Percentiles rank a stretch among this genome's conserved stretches.
Conservation (phyloP, 2,888 invertebrate species). For the Caenorhabditis becei region DNA sequence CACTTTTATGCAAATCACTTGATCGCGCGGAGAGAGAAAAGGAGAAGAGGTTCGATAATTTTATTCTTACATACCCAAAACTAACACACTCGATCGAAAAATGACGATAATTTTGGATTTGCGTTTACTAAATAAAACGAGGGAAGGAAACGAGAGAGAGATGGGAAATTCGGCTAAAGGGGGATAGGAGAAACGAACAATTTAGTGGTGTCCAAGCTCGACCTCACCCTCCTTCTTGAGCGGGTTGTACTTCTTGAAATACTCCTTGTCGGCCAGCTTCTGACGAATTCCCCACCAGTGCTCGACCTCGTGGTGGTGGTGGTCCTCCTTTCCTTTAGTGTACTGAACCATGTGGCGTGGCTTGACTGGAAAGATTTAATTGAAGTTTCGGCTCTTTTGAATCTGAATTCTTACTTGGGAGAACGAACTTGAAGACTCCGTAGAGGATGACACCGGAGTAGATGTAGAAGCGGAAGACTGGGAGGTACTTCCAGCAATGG, state of each 20-base stretch:
- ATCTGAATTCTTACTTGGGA: constrained; percentile 72
- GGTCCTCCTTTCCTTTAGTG: constrained; percentile 78
- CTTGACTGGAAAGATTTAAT: constrained; percentile 71
- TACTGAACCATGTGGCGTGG: constrained; percentile 78
- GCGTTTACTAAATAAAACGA: constrained; percentile 40
- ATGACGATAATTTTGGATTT: constrained; percentile 40
- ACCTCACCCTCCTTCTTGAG: constrained; percentile 76
- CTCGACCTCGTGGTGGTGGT: constrained; percentile 80
- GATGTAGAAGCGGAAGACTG: constrained; percentile 79
- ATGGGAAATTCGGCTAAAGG: constrained; percentile 37
- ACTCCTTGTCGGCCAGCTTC: constrained; percentile 77
- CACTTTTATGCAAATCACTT: constrained; percentile 45
- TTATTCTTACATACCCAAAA: constrained; percentile 66
- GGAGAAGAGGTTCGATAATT: constrained; percentile 58
- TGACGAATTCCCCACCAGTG: constrained; percentile 80
- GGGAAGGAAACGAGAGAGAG: constrained; percentile 29
- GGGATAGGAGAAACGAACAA: constrained; percentile 44
- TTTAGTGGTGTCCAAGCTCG: constrained; percentile 77
- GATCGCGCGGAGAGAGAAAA: constrained; percentile 21
- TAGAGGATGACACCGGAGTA: constrained; percentile 78
- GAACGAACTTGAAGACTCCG: constrained; percentile 79
- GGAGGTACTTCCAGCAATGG: constrained; percentile 78
- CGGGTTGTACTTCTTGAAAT: constrained; percentile 80
- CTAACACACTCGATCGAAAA: constrained; percentile 48
- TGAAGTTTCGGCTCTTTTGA: neutral